These are phyloP conservation scores for Athene cunicularia DNA, from an alignment of 2,113 vertebrate species.

Conservation along the genomic window DNA sequence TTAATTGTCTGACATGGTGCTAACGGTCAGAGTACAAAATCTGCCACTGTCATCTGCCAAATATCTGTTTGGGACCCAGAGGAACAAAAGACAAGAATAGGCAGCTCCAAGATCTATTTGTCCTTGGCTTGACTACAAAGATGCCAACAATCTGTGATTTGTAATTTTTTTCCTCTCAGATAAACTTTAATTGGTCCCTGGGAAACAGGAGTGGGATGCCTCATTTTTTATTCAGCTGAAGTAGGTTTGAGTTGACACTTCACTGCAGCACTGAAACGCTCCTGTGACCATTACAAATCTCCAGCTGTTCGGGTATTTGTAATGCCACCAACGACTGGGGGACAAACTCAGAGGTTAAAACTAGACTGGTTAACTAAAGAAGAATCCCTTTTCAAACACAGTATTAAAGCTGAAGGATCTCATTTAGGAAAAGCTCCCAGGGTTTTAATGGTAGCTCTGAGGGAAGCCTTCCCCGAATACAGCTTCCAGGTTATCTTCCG, in stretches of 20 bases:
- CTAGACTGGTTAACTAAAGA: neutral
- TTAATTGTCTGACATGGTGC: neutral
- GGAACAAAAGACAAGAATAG: neutral
- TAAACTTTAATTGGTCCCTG: neutral
- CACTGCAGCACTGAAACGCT: neutral
- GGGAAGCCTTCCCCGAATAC: neutral
- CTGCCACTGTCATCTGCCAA: neutral
- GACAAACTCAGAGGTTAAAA: neutral
- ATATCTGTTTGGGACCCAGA: neutral
- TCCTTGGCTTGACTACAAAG: neutral
- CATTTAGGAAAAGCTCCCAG: neutral
- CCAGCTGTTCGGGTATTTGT: neutral
- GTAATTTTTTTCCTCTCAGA: neutral
- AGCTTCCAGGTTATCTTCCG: neutral
- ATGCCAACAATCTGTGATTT: neutral
- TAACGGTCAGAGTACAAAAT: neutral
- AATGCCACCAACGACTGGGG: accelerated
- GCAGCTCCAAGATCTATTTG: neutral
- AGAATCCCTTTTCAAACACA: neutral
- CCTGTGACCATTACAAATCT: neutral
- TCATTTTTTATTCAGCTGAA: neutral
- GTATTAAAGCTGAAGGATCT: neutral
- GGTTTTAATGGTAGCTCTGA: neutral
- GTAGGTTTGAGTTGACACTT: neutral
- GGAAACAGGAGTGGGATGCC: neutral